Conservation (phyloP, 2,888 invertebrate species). For the Eristalinus sepulchralis region DNA sequence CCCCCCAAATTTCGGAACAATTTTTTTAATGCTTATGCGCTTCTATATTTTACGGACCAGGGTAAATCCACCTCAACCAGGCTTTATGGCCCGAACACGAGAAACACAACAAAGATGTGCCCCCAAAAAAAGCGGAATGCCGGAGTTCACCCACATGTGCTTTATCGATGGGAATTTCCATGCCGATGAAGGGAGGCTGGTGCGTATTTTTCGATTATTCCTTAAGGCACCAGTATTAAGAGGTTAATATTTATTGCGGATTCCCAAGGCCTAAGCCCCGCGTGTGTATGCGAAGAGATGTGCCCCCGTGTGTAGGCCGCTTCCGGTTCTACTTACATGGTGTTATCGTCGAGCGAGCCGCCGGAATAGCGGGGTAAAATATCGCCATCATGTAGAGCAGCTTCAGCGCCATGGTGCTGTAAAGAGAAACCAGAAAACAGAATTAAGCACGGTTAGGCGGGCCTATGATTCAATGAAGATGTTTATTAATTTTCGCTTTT, state of each 20-base stretch:
- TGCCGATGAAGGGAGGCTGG: conserved; percentile 25
- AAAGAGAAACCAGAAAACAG: conserved; percentile 10
- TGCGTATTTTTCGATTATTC: conserved; percentile 36
- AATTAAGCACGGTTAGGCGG: background rate
- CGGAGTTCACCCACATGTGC: conserved; percentile 26
- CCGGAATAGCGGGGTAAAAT: conserved; percentile 78
- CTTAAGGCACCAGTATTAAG: conserved; percentile 14
- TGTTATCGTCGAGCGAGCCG: conserved; percentile 77
- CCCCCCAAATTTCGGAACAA: background rate
- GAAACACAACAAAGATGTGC: background rate
- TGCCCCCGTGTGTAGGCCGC: background rate
- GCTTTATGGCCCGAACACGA: conserved; percentile 1
- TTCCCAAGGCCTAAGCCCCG: background rate
- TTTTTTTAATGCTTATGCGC: background rate
- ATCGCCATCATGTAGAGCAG: conserved; percentile 79
- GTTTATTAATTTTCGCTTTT: background rate
- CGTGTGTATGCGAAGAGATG: background rate
- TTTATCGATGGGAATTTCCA: conserved; percentile 37
- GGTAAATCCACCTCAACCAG: background rate
- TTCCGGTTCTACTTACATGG: conserved; percentile 75
- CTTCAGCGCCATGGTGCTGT: conserved; percentile 78
- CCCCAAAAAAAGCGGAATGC: background rate
- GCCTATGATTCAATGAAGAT: background rate
- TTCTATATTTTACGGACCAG: background rate
- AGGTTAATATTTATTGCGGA: conserved; percentile 19